phyloP scores from a whole-genome alignment of 2,113 vertebrate genomes.

The Passer domesticus region DNA sequence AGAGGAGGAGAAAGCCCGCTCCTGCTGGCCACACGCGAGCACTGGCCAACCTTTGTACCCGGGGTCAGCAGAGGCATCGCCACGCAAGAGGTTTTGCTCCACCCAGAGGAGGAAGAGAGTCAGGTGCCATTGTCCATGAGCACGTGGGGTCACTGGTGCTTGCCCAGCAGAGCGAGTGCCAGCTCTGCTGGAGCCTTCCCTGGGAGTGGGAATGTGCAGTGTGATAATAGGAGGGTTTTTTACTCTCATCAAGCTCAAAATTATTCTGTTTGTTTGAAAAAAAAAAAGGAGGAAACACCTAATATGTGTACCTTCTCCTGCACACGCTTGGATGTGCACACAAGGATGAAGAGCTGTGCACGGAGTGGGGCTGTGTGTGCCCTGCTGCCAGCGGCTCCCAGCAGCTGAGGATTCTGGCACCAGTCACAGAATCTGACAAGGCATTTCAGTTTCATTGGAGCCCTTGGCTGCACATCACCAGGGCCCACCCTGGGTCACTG shows the following conservation, averaged over 20 bases:
- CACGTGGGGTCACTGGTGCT: fast-evolving
- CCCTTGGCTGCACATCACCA: not conserved
- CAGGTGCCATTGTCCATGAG: not conserved
- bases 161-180: fast-evolving
- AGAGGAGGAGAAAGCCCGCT: not conserved
- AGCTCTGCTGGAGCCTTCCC: not conserved
- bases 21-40: fast-evolving
- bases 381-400: fast-evolving
- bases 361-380: fast-evolving
- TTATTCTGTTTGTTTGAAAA: not conserved
- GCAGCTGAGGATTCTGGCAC: not conserved
- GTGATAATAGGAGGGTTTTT: not conserved
- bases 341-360: fast-evolving
- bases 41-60: not conserved
- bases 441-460: not conserved
- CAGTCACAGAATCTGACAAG: fast-evolving
- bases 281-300: not conserved
- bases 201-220: fast-evolving
- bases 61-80: fast-evolving
- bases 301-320: not conserved
- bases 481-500: not conserved
- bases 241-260: not conserved
- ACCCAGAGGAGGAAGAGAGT: not conserved
- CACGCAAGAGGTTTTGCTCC: fast-evolving
- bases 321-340: fast-evolving